Base-by-base conservation (phyloP, 2,888 invertebrate genomes). In the Octonoba sinensis region DNA sequence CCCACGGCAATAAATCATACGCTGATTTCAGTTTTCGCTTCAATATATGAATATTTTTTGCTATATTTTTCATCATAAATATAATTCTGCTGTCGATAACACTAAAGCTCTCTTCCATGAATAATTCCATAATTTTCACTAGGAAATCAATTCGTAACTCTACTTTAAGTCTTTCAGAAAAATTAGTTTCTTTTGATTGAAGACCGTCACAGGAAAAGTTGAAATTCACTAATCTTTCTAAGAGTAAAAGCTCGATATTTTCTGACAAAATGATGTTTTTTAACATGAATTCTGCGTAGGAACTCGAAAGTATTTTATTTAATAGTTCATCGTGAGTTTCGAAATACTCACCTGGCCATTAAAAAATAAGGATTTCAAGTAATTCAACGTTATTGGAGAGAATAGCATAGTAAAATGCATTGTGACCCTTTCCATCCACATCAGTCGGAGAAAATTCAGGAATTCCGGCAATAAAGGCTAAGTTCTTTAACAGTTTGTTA, bases 381-480 rank as follows among this genome's bases (percentile, higher is more conserved):
- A 65, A 22, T 3, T n/a, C 36, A 16, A 8, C 11, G 44, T 65
- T 46, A 15, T n/a, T 27, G 18, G 46, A 65, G n/a, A n/a, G 20
- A 8, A 65, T 44, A 3, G 65, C 46, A 36, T 65, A 65, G 15
- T 65, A 65, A 46, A 65, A 65, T 8, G 65, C 18, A 65, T 65
- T 65, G 47, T 69, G 69, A 6, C 54, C 20, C 0, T 54, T 15
- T 16, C 54, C 56, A 56, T 69, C 69, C 11, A 54, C 24, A 56
- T 69, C 69, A 54, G 4, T 54, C 3, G 57, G 69, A 18, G 4
- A 11, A 16, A 24, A n/a, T 22, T 2, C 18, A 56, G 2, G 2
- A 27, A 1, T 11, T 15, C 6, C 11, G 6, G 36, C 13, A 4
- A n/a, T 12, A 54, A 18, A 2, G 11, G 54, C n/a, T 11, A 69